Conservation (phyloP, 1,140 invertebrate species). For the Drosophila pruinosa region DNA sequence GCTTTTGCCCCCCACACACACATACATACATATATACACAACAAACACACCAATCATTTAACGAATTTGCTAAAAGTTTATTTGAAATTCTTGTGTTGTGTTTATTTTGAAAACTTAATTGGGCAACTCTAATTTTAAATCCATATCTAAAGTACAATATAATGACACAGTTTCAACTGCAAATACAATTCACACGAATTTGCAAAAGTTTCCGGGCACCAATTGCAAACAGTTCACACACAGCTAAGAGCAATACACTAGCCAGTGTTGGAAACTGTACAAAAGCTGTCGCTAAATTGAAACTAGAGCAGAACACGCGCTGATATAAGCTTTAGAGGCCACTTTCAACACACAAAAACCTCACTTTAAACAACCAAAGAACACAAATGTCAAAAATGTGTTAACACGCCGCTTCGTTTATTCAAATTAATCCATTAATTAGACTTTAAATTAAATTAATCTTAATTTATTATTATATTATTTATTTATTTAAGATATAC, state of each 20-base stretch:
- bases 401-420: conserved; percentile 41
- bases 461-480: conserved; percentile 14
- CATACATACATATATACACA: conserved; percentile 27
- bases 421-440: conserved; percentile 19
- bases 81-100: conserved; percentile 33
- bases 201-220: conserved; percentile 59
- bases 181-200: conserved; percentile 51
- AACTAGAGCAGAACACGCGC: conserved; percentile 57
- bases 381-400: conserved; percentile 32
- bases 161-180: conserved; percentile 61
- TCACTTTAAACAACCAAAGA: conserved; percentile 7
- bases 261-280: conserved; percentile 50
- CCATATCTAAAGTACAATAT: conserved; percentile 1
- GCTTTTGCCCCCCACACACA: conserved; percentile 70
- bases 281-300: conserved; percentile 51
- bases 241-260: conserved; percentile 19
- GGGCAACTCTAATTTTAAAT: conserved; percentile 32
- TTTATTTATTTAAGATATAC: conserved; percentile 32
- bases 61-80: conserved; percentile 56
- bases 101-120: conserved; percentile 49
- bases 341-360: conserved; percentile 23
- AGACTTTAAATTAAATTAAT: conserved; percentile 15
- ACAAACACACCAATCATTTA: conserved; percentile 56
- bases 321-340: conserved; percentile 51
- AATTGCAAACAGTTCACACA: conserved; percentile 48